Percentiles rank a stretch among this genome's conserved stretches.
These are phyloP conservation scores for Cacatua alba DNA, from an alignment of 2,113 vertebrate genomes.

Conservation along the genomic window DNA sequence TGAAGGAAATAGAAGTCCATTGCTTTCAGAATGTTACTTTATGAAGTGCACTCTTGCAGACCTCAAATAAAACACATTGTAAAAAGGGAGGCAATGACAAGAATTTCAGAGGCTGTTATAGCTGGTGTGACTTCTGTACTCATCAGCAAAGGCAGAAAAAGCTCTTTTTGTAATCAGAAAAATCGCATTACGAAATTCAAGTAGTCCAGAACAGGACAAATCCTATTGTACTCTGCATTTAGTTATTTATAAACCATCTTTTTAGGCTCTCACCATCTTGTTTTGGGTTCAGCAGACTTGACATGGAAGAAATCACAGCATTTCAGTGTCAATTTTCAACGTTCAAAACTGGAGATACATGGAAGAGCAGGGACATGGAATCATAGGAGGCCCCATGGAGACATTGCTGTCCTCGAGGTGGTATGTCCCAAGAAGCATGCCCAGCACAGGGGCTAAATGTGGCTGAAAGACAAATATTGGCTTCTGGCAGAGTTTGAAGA, in stretches of 20 bases:
- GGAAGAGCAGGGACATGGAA: not conserved
- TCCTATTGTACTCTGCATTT: not conserved
- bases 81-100: not conserved
- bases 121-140: not conserved
- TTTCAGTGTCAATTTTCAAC: not conserved
- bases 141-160: not conserved
- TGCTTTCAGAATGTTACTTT: not conserved
- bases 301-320: not conserved
- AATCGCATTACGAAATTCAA: not conserved
- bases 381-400: not conserved
- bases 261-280: not conserved
- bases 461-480: not conserved
- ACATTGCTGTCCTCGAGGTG: not conserved
- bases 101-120: not conserved
- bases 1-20: not conserved
- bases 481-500: not conserved
- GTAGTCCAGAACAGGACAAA: not conserved
- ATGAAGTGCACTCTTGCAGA: not conserved
- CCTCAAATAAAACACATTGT: not conserved
- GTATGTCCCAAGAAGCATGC: not conserved
- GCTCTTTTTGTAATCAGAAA: not conserved
- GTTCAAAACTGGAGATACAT: not conserved
- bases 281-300: not conserved
- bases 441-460: not conserved
- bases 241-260: not conserved